Evolutionary conservation across 2,113 vertebrate species (phyloP), one percentile per base, ranked within the genome.

Genomic region (Hassar affinis): DNA sequence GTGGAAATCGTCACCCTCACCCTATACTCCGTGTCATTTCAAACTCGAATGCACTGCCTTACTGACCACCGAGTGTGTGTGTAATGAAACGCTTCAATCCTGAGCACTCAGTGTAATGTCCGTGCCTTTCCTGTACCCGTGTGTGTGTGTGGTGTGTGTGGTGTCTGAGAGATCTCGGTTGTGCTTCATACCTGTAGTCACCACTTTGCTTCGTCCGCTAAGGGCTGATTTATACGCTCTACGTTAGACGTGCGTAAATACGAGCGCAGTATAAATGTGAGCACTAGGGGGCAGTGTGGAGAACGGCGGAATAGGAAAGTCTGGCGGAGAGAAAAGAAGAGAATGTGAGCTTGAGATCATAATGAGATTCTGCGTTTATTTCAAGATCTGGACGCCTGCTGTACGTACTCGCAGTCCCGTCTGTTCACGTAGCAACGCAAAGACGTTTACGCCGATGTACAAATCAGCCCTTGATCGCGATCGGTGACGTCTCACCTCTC

Each of bases 41-140:
- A 52, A 69, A 85, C 77, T 83, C 59, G 6, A 66, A 69, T 69
- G 64, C 80, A 86, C 87, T 85, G 85, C 84, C 86, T 87, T 87
- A 84, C 83, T 74, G 59, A 78, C 59, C 6, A 25, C 81, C 68
- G 59, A 62, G 25, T n/a, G n/a, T 35, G 77, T 35, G 59, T 84
- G 35, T 49, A 45, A 84, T 4, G 78, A 33, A 54, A 33, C 2
- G 82, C 71, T 81, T 78, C 25, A 27, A 71, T 75, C 86, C 62
- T 51, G 84, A 80, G 84, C 80, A 85, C 86, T 81, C 45, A 10
- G 82, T 5, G 33, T 78, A 54, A n/a, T 83, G 51, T 87, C 52
- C 78, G 82, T 88, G 88, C 88, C 85, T 87, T 88, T 79, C 72
- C 81, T 51, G 42, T 22, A 3, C 5, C 22, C 49, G 6, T 30